These are phyloP conservation scores for Mobula birostris DNA, from an alignment of 2,113 vertebrate genomes.

Conservation along the genomic window DNA sequence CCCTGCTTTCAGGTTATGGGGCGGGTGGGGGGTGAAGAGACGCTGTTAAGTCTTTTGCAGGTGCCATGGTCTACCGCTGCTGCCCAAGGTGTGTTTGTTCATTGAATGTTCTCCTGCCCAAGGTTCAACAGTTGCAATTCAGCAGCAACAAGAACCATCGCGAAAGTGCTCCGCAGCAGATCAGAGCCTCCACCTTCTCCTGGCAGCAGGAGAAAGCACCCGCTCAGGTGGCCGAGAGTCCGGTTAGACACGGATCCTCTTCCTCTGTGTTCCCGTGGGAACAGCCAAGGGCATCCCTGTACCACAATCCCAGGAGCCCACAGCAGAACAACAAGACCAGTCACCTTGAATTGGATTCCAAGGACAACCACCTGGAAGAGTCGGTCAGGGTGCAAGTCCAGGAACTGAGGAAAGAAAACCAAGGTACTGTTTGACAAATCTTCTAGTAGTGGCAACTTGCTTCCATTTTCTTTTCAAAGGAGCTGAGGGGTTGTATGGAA, in stretches of 20 bases:
- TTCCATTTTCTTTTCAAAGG: not conserved
- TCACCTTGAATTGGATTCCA: constrained; percentile 43
- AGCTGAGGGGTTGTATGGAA: not conserved
- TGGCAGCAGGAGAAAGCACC: constrained; percentile 50
- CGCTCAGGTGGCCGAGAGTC: constrained; percentile 41
- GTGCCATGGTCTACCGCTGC: not conserved
- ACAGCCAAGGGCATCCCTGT: constrained; percentile 48
- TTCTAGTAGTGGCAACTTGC: not conserved
- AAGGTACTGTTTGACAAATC: constrained; percentile 44
- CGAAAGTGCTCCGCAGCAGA: constrained; percentile 34
- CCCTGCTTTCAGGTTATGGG: no score
- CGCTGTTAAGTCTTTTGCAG: not conserved
- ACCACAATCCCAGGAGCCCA: constrained; percentile 43
- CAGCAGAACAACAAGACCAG: constrained; percentile 9
- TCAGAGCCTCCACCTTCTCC: constrained; percentile 44
- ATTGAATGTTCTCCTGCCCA: not conserved
- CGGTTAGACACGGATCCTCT: constrained; percentile 41
- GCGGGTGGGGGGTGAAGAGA: not conserved
- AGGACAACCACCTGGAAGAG: constrained; percentile 42
- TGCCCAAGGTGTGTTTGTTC: not conserved
- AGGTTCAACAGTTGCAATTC: constrained; percentile 53
- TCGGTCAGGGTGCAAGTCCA: constrained; percentile 43
- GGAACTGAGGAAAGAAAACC: constrained; percentile 47
- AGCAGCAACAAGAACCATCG: constrained; percentile 45
- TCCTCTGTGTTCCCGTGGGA: constrained; percentile 63